Evolutionary conservation across 1,140 invertebrate genomes (phyloP).

Genomic region (Anoplophora glabripennis): DNA sequence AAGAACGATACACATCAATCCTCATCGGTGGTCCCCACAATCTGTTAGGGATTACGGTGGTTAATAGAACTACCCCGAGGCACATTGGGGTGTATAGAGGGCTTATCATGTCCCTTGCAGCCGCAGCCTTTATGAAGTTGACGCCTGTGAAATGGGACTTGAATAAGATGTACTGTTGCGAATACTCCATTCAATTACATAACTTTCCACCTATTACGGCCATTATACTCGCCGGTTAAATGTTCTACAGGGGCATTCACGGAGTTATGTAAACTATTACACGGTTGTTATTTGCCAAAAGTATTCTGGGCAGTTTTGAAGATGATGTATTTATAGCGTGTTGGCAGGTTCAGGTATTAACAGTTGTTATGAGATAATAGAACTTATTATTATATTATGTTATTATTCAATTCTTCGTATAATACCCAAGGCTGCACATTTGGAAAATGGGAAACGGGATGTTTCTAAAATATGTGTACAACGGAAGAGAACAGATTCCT

Average conservation of each 20-base stretch:
- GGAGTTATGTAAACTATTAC: slow-evolving; percentile 5
- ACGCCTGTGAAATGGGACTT: slow-evolving; percentile 27
- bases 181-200: slow-evolving; percentile 15
- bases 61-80: slow-evolving; percentile 16
- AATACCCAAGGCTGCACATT: too few species aligned
- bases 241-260: slow-evolving; percentile 1
- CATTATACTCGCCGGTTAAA: slow-evolving; percentile 17
- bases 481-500: too few species aligned
- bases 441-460: too few species aligned
- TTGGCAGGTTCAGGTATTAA: too few species aligned
- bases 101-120: slow-evolving; percentile 25
- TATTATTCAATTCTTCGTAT: too few species aligned
- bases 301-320: too few species aligned
- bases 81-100: slow-evolving; percentile 14
- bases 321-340: too few species aligned
- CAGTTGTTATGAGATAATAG: too few species aligned
- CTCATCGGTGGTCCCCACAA: slow-evolving; percentile 16
- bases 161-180: slow-evolving; percentile 20
- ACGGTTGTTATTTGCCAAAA: too few species aligned
- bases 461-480: too few species aligned
- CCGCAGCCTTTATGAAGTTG: slow-evolving; percentile 20
- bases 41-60: slow-evolving; percentile 24
- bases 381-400: too few species aligned
- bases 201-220: slow-evolving; percentile 17
- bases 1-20: background rate